These are phyloP conservation scores for Ploceus nigricollis DNA, from an alignment of 2,113 vertebrate genomes.

Conservation along the genomic window DNA sequence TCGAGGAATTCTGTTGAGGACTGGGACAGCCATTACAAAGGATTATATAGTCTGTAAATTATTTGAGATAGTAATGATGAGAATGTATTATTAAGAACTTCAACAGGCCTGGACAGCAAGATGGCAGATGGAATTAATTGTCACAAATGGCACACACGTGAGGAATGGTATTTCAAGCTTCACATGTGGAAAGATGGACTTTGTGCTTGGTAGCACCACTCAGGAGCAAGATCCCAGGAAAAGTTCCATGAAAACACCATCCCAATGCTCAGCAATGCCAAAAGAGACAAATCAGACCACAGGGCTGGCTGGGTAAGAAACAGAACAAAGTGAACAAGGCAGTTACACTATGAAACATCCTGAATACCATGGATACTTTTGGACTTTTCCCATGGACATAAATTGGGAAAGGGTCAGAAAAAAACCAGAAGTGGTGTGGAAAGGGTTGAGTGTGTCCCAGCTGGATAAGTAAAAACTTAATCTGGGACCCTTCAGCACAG, in stretches of 20 bases:
- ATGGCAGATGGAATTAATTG: not conserved
- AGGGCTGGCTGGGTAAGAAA: not conserved
- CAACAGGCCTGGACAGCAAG: not conserved
- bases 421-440: not conserved
- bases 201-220: not conserved
- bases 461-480: not conserved
- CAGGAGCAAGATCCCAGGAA: not conserved
- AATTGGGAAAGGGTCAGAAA: not conserved
- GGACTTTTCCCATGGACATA: not conserved
- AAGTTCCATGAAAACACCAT: not conserved
- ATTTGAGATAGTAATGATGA: not conserved
- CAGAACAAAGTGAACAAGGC: not conserved
- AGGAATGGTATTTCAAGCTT: not conserved
- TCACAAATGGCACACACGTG: fast-evolving
- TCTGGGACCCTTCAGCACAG: not conserved
- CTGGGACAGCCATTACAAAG: not conserved
- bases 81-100: not conserved
- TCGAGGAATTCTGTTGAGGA: not conserved
- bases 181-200: not conserved
- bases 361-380: not conserved
- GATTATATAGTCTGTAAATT: not conserved
- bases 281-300: not conserved
- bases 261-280: not conserved
- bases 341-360: not conserved
- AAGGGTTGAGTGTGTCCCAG: not conserved